phyloP scores from a whole-genome alignment of 64 coral and sea anemone genomes.

The Trachythela sp. region DNA sequence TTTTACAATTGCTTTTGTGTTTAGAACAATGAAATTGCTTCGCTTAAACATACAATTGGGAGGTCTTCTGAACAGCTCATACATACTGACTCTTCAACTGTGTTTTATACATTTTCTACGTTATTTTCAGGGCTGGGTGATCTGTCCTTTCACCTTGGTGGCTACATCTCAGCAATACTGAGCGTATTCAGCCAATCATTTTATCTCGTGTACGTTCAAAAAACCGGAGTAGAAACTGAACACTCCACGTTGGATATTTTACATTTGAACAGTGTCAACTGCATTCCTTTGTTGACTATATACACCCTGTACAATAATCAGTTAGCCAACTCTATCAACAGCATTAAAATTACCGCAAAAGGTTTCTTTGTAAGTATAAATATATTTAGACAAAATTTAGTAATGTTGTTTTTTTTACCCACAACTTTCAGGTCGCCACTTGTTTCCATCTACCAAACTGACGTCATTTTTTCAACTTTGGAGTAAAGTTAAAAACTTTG shows the following conservation, averaged over 20 bases:
- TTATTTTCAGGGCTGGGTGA: constrained; percentile 54
- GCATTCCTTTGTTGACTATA: constrained; percentile 51
- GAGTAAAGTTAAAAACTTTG: no score
- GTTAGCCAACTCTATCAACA: constrained; percentile 27
- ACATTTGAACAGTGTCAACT: constrained; percentile 65
- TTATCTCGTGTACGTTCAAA: constrained; percentile 62
- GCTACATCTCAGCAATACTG: constrained; percentile 44
- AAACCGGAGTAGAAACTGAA: constrained; percentile 52
- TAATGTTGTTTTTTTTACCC: no score
- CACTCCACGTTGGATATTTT: constrained; percentile 54
- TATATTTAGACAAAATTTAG: no score
- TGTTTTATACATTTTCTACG: background rate
- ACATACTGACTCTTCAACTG: no score
- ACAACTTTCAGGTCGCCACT: no score
- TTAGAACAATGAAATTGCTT: no score
- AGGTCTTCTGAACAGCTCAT: no score
- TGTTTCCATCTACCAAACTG: no score
- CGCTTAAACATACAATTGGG: no score
- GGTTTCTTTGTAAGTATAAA: constrained; percentile 61
- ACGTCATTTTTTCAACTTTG: no score
- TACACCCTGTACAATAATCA: constrained; percentile 50
- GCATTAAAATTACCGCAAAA: background rate
- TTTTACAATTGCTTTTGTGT: no score
- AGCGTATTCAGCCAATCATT: constrained; percentile 67
- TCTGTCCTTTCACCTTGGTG: constrained; percentile 46